Conservation (phyloP, 2,797 vertebrate species). For the Anisognathus igniventris region DNA sequence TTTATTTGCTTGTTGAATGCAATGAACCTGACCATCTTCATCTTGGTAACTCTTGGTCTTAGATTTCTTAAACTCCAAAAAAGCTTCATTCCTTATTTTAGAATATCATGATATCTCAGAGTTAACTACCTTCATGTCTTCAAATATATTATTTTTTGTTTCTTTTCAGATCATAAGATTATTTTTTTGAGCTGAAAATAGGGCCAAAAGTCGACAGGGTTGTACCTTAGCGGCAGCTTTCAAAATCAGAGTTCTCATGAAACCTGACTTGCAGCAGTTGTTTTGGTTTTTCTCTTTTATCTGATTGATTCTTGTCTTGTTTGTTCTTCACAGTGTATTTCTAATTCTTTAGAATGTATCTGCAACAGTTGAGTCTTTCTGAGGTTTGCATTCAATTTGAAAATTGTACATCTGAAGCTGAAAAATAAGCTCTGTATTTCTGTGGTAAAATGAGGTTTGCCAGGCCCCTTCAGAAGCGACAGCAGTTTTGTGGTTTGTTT, state of each 20-base stretch:
- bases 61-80: neutral
- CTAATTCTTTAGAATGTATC: neutral
- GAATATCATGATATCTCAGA: neutral
- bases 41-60: neutral
- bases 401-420: conserved; percentile 6
- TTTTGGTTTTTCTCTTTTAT: neutral
- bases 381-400: conserved; percentile 25
- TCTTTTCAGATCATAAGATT: neutral
- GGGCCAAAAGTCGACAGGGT: neutral
- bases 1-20: neutral
- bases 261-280: neutral
- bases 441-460: conserved; percentile 1
- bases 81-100: neutral
- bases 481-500: conserved; percentile 21
- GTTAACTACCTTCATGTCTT: neutral
- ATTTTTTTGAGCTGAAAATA: neutral
- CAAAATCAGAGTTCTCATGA: neutral
- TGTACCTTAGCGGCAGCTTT: neutral
- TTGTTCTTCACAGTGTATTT: neutral
- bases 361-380: neutral
- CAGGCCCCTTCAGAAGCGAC: neutral
- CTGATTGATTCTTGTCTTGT: neutral
- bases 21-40: neutral
- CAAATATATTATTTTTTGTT: neutral
- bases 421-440: conserved; percentile 32